These are phyloP conservation scores for Chrysina gloriosa DNA, from an alignment of 2,888 invertebrate species.

Conservation along the genomic window DNA sequence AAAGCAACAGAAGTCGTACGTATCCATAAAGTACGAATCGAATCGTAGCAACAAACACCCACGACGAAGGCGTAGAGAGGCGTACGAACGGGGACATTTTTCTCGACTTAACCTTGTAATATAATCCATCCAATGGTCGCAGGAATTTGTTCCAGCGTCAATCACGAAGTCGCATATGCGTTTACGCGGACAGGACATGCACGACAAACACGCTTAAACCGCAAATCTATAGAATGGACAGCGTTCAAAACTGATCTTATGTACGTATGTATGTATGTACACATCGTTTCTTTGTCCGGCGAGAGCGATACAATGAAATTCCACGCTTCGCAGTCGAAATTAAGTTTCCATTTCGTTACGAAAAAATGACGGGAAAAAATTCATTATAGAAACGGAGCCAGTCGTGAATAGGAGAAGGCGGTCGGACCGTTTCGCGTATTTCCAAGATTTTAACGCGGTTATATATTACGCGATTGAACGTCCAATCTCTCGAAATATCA, in stretches of 20 bases:
- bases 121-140: constrained; percentile 23
- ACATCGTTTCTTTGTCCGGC: no score
- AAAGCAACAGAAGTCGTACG: background rate
- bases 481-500: no score
- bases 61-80: no score
- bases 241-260: no score
- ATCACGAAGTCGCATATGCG: background rate
- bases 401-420: background rate
- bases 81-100: background rate
- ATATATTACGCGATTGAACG: no score
- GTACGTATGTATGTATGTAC: no score
- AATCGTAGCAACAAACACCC: constrained; percentile 1
- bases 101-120: constrained; percentile 25
- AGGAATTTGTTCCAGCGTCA: constrained; percentile 14
- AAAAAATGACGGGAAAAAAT: background rate
- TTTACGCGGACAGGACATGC: background rate
- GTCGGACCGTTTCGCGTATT: no score
- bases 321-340: background rate
- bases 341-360: background rate
- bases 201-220: background rate
- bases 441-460: no score
- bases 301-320: no score
- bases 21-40: constrained; percentile 1
- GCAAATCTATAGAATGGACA: no score
- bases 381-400: background rate